Base-by-base conservation (phyloP, 2,113 vertebrate species). In the Vulpes vulpes region DNA sequence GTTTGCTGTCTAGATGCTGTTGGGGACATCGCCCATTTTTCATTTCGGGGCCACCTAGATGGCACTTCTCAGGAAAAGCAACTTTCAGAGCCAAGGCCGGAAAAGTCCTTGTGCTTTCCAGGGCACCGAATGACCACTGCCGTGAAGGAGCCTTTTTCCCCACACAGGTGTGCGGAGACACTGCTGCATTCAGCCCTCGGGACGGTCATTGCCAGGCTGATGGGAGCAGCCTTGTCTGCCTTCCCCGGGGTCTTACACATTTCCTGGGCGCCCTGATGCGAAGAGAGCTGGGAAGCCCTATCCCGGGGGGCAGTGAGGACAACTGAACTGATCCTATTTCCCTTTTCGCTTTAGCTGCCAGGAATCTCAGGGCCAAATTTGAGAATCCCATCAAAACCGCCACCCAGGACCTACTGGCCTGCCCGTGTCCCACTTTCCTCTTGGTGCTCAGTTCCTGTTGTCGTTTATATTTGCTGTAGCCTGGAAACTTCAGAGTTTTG, bases 281-380 rank as follows among this genome's bases (percentile, higher is more conserved):
- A 67, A 30, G 83, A 69, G n/a, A 53, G 22, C 4, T 81, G 60
- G n/a, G 78, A 85, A 76, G 57, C 11, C 22, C 20, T 17, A 16
- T 25, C 15, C 11, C 27, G 22, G 27, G 59, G 43, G 78, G 35
- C 0, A 25, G 9, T 25, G 43, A 87, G 27, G 85, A 65, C 57
- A 11, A 15, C 0, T 0, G 55, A 59, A 53, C 51, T 0, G 22
- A 32, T 43, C 90, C 5, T n/a, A 19, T 95, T 89, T 95, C 78
- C 55, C 86, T 94, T 94, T 97, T 96, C 78, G 7, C 78, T 55
- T 38, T 65, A 94, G 86, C 90, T 73, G 73, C 87, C 78, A 53
- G 95, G 92, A 95, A 32, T 49, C 97, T 89, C 86, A 0, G 32
- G 60, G 53, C 59, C 64, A 32, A 80, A 74, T 76, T 85, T 11